Base-by-base conservation (phyloP, 2,888 invertebrate species). In the Cryptosula pallasiana region DNA sequence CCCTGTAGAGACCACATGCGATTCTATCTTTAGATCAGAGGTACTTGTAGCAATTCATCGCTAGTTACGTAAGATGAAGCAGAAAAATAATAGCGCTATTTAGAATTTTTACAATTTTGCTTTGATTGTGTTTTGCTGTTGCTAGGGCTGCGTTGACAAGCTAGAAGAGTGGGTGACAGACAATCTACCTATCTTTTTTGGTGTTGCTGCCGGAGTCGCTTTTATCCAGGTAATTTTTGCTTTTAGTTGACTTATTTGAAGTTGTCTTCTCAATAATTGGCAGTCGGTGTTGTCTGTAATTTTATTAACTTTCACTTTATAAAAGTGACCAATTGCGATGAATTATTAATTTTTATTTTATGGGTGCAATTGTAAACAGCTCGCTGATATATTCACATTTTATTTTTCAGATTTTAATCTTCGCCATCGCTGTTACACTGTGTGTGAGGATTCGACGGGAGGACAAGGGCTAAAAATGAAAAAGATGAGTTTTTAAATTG, bases 121-220 rank as follows among this genome's bases (percentile, higher is more conserved):
- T 45, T 13, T 45, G 9, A 9, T 45, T 13, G 9, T 45, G 20
- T 20, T 13, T 45, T 55, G 25, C 23, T 55, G 9, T 55, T 5
- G n/a, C n/a, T 63, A 63, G 63, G 63, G 63, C 3, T 63, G 63
- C 34, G 32, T 25, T 9, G 63, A 63, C 32, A 13, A 20, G n/a
- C 32, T 63, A 16, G 9, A 29, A 16, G 34, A 63, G 2, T 63
- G 63, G 63, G 63, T 9, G 13, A 5, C 25, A 27, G 32, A 32
- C 13, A 5, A 32, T 9, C 63, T 63, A 13, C 63, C 63, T 13
- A 34, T 63, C 27, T 32, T 63, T 9, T 13, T 63, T 32, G 63
- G 63, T 32, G 63, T 63, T 63, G 63, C 25, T 13, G 63, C 63
- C 32, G 63, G 63, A 9, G 63, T 63, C 5, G 63, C 63, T 29